Evolutionary conservation across 1,140 invertebrate genomes (phyloP).

Genomic region (Glossosoma conforme): DNA sequence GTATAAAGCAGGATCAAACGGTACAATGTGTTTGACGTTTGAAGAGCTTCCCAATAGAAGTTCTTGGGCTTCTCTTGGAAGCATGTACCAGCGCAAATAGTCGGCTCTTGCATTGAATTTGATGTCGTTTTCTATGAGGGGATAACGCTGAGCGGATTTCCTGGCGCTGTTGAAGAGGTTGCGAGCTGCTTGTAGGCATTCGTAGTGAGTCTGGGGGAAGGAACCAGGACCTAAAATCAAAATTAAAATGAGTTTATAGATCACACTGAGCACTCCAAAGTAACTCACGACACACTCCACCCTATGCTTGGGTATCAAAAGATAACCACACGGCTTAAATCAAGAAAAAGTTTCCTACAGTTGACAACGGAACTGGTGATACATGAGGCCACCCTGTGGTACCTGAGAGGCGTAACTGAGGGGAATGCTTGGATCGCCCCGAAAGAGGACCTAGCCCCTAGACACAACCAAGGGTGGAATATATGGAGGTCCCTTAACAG

Average conservation of each 20-base stretch:
- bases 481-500: no score
- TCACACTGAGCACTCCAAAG: no score
- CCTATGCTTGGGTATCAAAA: no score
- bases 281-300: no score
- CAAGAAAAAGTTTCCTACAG: no score
- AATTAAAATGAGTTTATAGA: background rate
- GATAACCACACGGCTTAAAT: no score
- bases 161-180: constrained; percentile 72
- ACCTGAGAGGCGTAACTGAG: no score
- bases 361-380: no score
- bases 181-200: constrained; percentile 72
- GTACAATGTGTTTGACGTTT: constrained; percentile 69
- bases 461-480: no score
- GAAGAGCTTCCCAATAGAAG: constrained; percentile 64
- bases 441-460: no score
- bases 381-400: no score
- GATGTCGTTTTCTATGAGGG: constrained; percentile 67
- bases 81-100: constrained; percentile 78
- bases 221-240: constrained; percentile 53
- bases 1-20: constrained; percentile 60
- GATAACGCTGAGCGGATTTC: constrained; percentile 69
- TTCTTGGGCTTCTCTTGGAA: constrained; percentile 72
- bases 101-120: constrained; percentile 62
- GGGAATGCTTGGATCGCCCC: no score
- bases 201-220: constrained; percentile 66